Evolutionary conservation across 2,113 vertebrate genomes (phyloP), one percentile per base, ranked within the genome.

Genomic region (Caracal caracal): DNA sequence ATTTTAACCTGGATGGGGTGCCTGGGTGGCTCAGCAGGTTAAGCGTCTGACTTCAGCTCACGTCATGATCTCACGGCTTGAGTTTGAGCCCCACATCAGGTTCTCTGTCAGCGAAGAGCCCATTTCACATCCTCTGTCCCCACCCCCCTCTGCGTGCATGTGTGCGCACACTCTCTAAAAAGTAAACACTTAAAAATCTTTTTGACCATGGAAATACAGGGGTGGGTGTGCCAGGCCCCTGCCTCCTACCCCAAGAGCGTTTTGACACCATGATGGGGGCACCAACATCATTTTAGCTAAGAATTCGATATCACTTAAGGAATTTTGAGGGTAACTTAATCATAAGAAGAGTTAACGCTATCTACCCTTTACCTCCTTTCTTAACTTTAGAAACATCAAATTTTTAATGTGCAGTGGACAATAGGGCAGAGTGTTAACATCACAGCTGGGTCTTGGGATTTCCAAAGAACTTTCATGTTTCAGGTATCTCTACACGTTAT

Each of bases 201-300:
- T 59, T 59, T 59, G 22, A 59, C 56, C 56, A 59, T 8, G 40
- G 73, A 40, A 37, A 35, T n/a, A 47, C 1, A 16, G 51, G 61
- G 53, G 35, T 8, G 17, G 30, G 65, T 1, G 10, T 47, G 47
- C 59, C 51, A 19, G 78, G 19, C 17, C 33, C 11, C 56, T 37
- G 65, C 28, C 87, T 15, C 51, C 37, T n/a, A 5, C 28, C 51
- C 63, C 33, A 11, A 33, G 22, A 82, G 22, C 3, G 1, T 56
- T 10, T 30, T 0, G 28, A 35, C 28, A 4, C 10, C 3, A 7
- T 3, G 17, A 6, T 6, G 66, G 13, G 28, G n/a, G 26, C 35
- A 26, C 19, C 2, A 1, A 10, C 26, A 26, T 65, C 68, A 2
- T 2, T 17, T n/a, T 15, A 88, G 47, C 22, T 73, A 61, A 59